Conservation (phyloP, 2,888 invertebrate species). For the Margaritifera margaritifera region DNA sequence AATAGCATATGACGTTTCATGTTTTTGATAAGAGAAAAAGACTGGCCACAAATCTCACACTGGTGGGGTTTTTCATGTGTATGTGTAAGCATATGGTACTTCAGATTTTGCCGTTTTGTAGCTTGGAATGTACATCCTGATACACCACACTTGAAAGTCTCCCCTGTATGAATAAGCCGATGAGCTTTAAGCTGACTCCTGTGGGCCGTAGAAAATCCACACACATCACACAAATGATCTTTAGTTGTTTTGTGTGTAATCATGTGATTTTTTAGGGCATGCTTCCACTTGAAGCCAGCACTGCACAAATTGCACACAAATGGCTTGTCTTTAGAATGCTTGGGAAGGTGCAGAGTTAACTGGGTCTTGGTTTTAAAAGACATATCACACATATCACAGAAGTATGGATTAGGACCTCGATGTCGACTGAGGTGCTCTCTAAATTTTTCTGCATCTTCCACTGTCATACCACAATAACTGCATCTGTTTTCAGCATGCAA, state of each 20-base stretch:
- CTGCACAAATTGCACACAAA: conserved; percentile 76
- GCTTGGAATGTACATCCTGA: conserved; percentile 74
- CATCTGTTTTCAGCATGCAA: conserved; percentile 64
- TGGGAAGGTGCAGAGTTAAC: conserved; percentile 76
- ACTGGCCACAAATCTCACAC: conserved; percentile 77
- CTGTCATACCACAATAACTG: conserved; percentile 70
- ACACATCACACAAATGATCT: conserved; percentile 77
- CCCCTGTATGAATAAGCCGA: conserved; percentile 75
- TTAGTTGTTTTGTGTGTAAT: conserved; percentile 75
- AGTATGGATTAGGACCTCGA: conserved; percentile 75
- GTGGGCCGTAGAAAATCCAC: conserved; percentile 77
- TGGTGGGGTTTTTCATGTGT: conserved; percentile 77
- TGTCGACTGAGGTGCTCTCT: conserved; percentile 73
- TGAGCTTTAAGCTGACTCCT: conserved; percentile 77
- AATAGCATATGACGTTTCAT: conserved; percentile 73
- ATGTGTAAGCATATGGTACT: conserved; percentile 76
- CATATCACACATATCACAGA: conserved; percentile 75
- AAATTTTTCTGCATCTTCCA: conserved; percentile 60
- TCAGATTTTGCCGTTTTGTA: conserved; percentile 76
- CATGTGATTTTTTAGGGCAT: conserved; percentile 75
- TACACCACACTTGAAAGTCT: conserved; percentile 75
- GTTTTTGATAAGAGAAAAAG: conserved; percentile 77
- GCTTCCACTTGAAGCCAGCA: conserved; percentile 78
- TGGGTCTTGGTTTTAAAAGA: conserved; percentile 76
- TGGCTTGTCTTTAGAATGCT: conserved; percentile 76